Evolutionary conservation across 2,113 vertebrate genomes (phyloP).

Genomic region (Etheostoma spectabile): DNA sequence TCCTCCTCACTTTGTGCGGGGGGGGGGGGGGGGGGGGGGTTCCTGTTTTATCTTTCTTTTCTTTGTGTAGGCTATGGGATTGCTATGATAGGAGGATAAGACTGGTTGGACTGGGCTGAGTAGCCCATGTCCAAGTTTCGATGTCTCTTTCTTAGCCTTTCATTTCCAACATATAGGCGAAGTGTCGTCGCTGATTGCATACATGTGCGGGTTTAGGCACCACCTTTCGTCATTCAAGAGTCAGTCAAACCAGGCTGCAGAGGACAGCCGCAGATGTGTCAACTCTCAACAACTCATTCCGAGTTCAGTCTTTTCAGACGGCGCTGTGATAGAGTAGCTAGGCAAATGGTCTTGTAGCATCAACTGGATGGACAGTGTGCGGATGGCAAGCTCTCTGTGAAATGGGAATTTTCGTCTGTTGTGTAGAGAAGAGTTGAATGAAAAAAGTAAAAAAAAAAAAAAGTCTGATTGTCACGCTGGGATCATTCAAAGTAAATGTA

Average conservation of each 20-base stretch:
- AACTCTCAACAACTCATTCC: neutral
- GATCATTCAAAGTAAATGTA: neutral
- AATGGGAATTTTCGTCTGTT: neutral
- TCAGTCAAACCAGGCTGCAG: conserved; percentile 25
- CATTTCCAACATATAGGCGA: neutral
- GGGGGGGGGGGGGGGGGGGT: conserved; percentile 39
- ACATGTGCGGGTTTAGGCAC: conserved; percentile 61
- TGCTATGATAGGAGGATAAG: neutral
- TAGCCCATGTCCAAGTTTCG: neutral
- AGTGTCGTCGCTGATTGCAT: conserved; percentile 59
- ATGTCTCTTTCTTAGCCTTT: neutral
- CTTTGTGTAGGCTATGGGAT: neutral
- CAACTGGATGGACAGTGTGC: neutral
- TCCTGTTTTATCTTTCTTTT: conserved; percentile 27
- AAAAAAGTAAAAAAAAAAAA: neutral
- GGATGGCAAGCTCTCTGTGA: neutral
- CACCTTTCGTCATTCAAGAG: conserved; percentile 25
- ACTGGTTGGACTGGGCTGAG: no score
- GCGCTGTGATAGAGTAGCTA: neutral
- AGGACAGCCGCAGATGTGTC: conserved; percentile 33
- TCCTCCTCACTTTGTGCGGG: conserved; percentile 17
- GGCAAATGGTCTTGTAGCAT: fast-evolving
- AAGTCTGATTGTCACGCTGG: neutral
- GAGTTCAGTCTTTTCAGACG: neutral
- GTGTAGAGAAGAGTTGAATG: neutral